Evolutionary conservation across 2,113 vertebrate species (phyloP).

Genomic region (Telmatochromis sp.): DNA sequence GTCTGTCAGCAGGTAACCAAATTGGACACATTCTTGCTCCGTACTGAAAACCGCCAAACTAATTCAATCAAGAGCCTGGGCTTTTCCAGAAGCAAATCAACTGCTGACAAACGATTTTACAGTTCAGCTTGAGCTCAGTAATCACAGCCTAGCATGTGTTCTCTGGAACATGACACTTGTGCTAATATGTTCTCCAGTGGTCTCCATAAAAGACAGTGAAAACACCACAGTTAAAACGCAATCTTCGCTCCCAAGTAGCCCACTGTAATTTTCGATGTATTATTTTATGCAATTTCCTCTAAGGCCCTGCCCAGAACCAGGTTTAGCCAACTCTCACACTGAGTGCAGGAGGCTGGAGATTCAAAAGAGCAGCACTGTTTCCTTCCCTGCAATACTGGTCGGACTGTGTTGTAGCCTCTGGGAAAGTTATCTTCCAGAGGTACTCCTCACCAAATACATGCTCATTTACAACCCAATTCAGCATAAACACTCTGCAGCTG

Average conservation of each 20-base stretch:
- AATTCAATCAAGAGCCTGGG: constrained; percentile 61
- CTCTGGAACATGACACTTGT: constrained; percentile 59
- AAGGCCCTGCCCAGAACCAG: constrained; percentile 2
- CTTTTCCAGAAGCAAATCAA: constrained; percentile 64
- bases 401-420: constrained; percentile 14
- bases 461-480: constrained; percentile 61
- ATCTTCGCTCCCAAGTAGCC: constrained; percentile 22
- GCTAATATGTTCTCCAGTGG: constrained; percentile 64
- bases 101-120: constrained; percentile 69
- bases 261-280: constrained; percentile 42
- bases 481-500: constrained; percentile 52
- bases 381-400: not conserved
- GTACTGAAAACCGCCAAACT: constrained; percentile 49
- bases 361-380: not conserved
- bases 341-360: not conserved
- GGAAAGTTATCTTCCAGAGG: constrained; percentile 33
- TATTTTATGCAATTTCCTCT: constrained; percentile 46
- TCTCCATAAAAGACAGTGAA: constrained; percentile 45
- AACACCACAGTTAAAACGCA: constrained; percentile 38
- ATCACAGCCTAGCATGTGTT: constrained; percentile 66
- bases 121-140: constrained; percentile 58
- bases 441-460: constrained; percentile 41
- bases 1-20: constrained; percentile 47
- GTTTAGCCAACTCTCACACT: constrained; percentile 9
- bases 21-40: constrained; percentile 47